Conservation (phyloP, 1,140 invertebrate species). For the Drosophila virilis region DNA sequence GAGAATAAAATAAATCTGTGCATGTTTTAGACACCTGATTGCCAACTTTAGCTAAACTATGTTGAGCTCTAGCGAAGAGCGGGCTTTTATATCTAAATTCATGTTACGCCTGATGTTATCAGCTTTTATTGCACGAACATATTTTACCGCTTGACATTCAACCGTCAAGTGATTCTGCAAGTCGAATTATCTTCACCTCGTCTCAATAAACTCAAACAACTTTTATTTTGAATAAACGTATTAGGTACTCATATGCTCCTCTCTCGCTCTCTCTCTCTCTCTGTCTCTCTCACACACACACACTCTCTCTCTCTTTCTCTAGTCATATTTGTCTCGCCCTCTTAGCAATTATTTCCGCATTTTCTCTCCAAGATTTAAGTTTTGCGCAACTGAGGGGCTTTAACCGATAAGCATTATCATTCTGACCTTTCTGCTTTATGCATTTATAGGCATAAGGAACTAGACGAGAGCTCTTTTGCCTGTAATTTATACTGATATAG, state of each 20-base stretch:
- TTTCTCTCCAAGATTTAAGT: constrained; percentile 4
- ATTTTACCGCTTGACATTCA: too few relatives aligned
- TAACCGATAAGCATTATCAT: constrained; percentile 43
- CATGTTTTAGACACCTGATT: constrained; percentile 74
- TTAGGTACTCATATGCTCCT: too few relatives aligned
- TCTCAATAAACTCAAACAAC: too few relatives aligned
- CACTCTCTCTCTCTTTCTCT: too few relatives aligned
- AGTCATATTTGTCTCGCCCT: not conserved
- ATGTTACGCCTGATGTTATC: constrained; percentile 12
- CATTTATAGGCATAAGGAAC: not conserved
- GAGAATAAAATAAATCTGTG: constrained; percentile 85
- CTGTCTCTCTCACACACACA: too few relatives aligned
- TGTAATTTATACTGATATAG: not conserved
- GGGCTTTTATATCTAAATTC: constrained; percentile 13
- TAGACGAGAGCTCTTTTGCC: too few relatives aligned
- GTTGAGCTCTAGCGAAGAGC: not conserved
- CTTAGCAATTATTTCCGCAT: constrained; percentile 9
- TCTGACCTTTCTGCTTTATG: constrained; percentile 26
- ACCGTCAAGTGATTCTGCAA: too few relatives aligned
- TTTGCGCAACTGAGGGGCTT: constrained; percentile 2
- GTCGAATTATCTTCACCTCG: too few relatives aligned
- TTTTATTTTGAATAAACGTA: too few relatives aligned
- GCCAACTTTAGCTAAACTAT: constrained; percentile 8
- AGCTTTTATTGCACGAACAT: not conserved
- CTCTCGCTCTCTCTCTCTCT: too few relatives aligned